These are phyloP conservation scores for Prosopocoilus inquinatus DNA, from an alignment of 2,888 invertebrate species.

Conservation along the genomic window DNA sequence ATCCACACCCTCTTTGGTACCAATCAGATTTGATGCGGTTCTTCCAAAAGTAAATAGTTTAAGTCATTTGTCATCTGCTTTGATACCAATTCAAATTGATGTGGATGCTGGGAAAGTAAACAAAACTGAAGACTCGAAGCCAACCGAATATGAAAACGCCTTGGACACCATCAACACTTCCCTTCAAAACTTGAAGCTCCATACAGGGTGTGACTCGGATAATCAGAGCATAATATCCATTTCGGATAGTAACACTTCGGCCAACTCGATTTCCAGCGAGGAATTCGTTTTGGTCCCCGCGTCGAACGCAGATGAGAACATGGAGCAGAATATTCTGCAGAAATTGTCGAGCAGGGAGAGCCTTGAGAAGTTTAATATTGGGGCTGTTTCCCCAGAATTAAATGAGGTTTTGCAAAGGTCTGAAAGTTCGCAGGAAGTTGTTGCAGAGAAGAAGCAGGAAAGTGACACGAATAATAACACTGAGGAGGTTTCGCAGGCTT, in stretches of 20 bases:
- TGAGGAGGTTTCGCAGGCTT: neutral
- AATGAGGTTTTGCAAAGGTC: neutral
- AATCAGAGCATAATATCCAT: slow-evolving; percentile 29
- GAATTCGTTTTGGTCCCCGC: slow-evolving; percentile 22
- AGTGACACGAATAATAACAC: neutral
- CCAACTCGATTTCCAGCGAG: slow-evolving; percentile 19
- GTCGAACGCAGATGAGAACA: neutral
- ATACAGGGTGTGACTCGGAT: slow-evolving; percentile 21
- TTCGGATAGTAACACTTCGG: slow-evolving; percentile 21
- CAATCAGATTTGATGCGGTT: too few relatives aligned
- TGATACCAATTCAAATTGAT: too few relatives aligned
- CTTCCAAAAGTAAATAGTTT: neutral
- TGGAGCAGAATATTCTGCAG: neutral
- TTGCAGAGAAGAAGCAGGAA: neutral
- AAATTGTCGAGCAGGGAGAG: neutral
- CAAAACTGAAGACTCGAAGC: neutral
- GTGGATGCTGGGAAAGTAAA: neutral
- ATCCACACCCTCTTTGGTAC: too few relatives aligned
- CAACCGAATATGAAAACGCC: neutral
- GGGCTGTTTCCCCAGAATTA: neutral
- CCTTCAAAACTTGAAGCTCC: neutral
- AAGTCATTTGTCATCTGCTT: too few relatives aligned
- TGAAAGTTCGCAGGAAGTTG: neutral
- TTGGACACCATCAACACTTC: neutral
- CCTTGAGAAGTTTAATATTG: neutral